Conservation (phyloP, 1,140 invertebrate species). For the Diploscapter pachys region DNA sequence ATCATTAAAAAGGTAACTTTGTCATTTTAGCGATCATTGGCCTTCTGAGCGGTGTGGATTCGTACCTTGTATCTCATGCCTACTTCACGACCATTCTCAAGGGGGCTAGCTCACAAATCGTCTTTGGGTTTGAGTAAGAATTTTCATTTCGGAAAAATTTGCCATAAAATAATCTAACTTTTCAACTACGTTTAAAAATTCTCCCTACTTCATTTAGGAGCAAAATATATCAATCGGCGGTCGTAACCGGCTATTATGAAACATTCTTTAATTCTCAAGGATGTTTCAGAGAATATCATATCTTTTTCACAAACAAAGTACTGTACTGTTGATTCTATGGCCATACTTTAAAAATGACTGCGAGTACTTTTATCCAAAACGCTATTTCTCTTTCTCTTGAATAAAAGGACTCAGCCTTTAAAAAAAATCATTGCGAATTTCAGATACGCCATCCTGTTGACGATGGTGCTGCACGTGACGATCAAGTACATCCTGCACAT, state of each 20-base stretch:
- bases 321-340: too few species aligned
- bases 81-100: slow-evolving; percentile 88
- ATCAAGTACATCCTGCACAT: slow-evolving; percentile 90
- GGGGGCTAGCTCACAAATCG: slow-evolving; percentile 93
- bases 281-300: too few species aligned
- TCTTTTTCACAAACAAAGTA: too few species aligned
- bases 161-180: too few species aligned
- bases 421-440: slow-evolving; percentile 41
- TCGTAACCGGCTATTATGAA: too few species aligned
- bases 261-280: too few species aligned
- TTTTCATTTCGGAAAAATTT: background rate
- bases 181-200: too few species aligned
- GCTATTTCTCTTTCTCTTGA: too few species aligned
- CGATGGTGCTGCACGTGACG: slow-evolving; percentile 84
- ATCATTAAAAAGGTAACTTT: slow-evolving; percentile 14
- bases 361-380: too few species aligned
- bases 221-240: too few species aligned
- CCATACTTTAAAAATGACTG: too few species aligned
- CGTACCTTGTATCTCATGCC: slow-evolving; percentile 85
- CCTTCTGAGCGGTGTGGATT: slow-evolving; percentile 77
- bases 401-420: background rate
- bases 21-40: slow-evolving; percentile 69
- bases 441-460: slow-evolving; percentile 88
- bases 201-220: too few species aligned
- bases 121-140: slow-evolving; percentile 87